These are phyloP conservation scores for Trypoxylus dichotomus DNA, from an alignment of 1,140 invertebrate genomes.

Conservation along the genomic window DNA sequence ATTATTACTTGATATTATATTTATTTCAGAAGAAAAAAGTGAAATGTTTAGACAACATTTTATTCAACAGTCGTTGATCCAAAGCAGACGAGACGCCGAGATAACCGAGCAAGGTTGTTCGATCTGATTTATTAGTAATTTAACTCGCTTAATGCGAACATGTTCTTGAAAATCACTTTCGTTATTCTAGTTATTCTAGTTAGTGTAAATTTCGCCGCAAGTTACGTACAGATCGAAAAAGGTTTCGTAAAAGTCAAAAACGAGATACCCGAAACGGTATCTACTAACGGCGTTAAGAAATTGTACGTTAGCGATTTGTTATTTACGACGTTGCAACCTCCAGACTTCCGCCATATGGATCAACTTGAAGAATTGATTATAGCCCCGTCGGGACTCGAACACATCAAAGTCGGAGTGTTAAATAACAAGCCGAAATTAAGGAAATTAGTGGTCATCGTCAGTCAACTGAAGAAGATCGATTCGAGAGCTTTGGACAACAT, in stretches of 20 bases:
- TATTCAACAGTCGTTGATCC: too few relatives aligned
- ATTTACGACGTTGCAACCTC: neutral
- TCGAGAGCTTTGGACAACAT: neutral
- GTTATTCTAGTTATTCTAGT: neutral
- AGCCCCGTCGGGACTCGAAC: neutral
- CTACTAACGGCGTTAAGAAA: neutral
- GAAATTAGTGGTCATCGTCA: neutral
- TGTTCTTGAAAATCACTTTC: neutral
- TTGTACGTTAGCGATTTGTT: neutral
- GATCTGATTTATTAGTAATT: too few relatives aligned
- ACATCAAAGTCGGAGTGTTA: neutral
- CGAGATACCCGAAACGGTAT: neutral
- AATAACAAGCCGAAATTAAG: neutral
- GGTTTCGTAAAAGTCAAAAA: neutral
- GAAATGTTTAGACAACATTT: too few relatives aligned
- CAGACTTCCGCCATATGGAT: neutral
- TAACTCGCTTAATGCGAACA: neutral
- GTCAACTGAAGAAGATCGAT: neutral
- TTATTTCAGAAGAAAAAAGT: too few relatives aligned
- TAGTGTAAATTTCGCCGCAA: neutral
- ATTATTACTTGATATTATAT: too few relatives aligned
- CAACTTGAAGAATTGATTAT: neutral
- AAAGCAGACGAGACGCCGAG: too few relatives aligned
- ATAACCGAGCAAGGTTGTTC: too few relatives aligned
- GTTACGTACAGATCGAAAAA: neutral